Conservation (phyloP, 2,797 vertebrate species). For the Sciurus vulgaris region DNA sequence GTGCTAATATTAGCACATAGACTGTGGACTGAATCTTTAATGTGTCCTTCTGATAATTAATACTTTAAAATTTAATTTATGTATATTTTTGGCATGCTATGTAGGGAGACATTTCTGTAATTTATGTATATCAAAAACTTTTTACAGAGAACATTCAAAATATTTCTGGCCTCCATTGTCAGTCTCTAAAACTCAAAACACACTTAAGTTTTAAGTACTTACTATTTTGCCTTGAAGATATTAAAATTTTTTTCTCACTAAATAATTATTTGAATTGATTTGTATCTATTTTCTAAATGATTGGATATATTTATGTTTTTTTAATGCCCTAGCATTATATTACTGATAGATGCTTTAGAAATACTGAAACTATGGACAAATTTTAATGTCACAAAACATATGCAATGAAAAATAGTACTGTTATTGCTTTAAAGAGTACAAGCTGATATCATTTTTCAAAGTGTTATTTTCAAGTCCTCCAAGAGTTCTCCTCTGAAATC, state of each 20-base stretch:
- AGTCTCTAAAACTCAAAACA: constrained; percentile 72
- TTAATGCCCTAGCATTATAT: constrained; percentile 21
- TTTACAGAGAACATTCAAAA: constrained; percentile 75
- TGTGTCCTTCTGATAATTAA: constrained; percentile 57
- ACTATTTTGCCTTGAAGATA: constrained; percentile 74
- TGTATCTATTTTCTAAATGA: constrained; percentile 66
- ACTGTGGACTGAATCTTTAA: constrained; percentile 6
- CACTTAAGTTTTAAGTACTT: constrained; percentile 69
- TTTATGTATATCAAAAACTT: background rate
- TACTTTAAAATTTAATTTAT: constrained; percentile 53
- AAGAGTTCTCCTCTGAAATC: background rate
- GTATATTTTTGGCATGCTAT: background rate
- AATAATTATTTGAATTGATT: constrained; percentile 76
- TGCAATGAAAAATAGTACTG: background rate
- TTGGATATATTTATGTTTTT: background rate
- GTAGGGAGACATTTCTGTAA: constrained; percentile 60
- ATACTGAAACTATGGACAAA: background rate
- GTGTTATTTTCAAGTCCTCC: background rate
- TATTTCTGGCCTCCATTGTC: constrained; percentile 68
- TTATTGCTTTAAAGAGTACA: background rate
- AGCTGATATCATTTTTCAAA: constrained; percentile 7
- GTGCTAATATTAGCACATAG: constrained; percentile 65
- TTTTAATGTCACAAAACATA: constrained; percentile 17
- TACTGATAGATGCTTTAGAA: background rate
- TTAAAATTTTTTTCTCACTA: constrained; percentile 69